Evolutionary conservation across 2,797 vertebrate genomes (phyloP).

Genomic region (Platyrinchus mystaceus): DNA sequence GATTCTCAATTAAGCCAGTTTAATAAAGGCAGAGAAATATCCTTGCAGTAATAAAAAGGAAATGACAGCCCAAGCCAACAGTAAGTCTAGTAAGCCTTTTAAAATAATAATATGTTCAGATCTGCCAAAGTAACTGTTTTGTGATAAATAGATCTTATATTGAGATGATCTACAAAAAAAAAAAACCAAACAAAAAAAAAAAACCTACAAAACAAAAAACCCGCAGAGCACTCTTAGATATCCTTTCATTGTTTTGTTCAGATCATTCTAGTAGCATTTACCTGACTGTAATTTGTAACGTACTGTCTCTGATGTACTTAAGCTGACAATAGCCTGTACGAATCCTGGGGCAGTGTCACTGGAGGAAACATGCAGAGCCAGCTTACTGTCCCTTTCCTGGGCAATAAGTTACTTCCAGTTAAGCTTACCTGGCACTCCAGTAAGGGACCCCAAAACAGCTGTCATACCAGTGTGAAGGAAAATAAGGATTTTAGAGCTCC

Average conservation of each 20-base stretch:
- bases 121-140: background rate
- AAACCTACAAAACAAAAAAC: background rate
- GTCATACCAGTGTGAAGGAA: background rate
- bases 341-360: background rate
- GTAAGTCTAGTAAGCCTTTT: background rate
- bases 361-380: background rate
- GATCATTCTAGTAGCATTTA: background rate
- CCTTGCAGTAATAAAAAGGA: background rate
- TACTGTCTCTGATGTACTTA: background rate
- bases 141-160: background rate
- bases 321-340: background rate
- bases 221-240: background rate
- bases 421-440: background rate
- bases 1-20: slow-evolving; percentile 6
- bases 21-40: slow-evolving; percentile 31
- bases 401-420: background rate
- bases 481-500: background rate
- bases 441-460: background rate
- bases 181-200: background rate
- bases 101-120: slow-evolving; percentile 9
- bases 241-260: background rate
- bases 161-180: background rate
- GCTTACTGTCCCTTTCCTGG: background rate
- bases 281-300: background rate
- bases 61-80: background rate